phyloP scores from a whole-genome alignment of 2,797 vertebrate genomes.

The Pelodytes ibericus region DNA sequence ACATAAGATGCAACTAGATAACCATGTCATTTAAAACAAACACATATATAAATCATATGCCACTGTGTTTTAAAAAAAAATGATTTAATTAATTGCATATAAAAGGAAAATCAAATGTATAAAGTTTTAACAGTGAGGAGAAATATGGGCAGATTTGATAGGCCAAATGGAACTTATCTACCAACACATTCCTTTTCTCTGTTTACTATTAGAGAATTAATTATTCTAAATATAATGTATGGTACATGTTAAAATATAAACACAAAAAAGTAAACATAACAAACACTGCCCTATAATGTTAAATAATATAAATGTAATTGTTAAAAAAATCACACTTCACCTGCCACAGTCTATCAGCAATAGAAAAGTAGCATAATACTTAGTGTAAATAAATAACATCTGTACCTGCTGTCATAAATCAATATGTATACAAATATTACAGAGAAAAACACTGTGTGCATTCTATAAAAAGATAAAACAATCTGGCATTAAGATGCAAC shows the following conservation, averaged over 20 bases:
- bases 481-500: conserved; percentile 40
- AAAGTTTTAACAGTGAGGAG: too few relatives aligned
- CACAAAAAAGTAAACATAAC: conserved; percentile 14
- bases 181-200: too few relatives aligned
- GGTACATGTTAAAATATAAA: conserved; percentile 7
- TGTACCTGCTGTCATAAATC: conserved; percentile 49
- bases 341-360: conserved; percentile 25
- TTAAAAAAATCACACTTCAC: conserved; percentile 31
- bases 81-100: too few relatives aligned
- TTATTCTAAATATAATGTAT: too few relatives aligned
- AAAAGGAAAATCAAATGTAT: too few relatives aligned
- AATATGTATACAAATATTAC: conserved; percentile 50
- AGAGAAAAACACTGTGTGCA: conserved; percentile 28
- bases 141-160: too few relatives aligned
- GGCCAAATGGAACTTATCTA: too few relatives aligned
- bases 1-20: too few relatives aligned
- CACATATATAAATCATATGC: too few relatives aligned
- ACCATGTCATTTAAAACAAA: too few relatives aligned
- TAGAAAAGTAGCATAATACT: conserved; percentile 27
- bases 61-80: too few relatives aligned
- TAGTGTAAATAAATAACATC: conserved; percentile 50
- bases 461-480: conserved; percentile 51
- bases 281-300: conserved; percentile 1
- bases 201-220: too few relatives aligned
- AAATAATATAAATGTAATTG: conserved; percentile 18